Evolutionary conservation across 2,797 vertebrate species (phyloP).

Genomic region (Bovichtus variegatus): DNA sequence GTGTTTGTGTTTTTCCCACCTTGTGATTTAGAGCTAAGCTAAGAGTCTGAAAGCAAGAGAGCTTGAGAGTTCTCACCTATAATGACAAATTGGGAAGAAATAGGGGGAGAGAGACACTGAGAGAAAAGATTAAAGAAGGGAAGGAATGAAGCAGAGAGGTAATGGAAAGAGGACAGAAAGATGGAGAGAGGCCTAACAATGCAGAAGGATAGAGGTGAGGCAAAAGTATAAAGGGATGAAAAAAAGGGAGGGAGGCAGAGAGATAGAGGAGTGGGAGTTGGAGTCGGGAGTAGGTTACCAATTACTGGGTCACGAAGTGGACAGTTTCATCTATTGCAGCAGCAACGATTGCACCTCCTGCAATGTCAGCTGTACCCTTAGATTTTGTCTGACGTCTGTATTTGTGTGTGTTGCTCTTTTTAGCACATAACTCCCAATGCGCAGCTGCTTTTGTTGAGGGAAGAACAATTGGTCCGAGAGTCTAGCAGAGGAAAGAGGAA

Average conservation of each 20-base stretch:
- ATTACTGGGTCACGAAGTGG: constrained; percentile 63
- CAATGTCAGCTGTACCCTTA: constrained; percentile 45
- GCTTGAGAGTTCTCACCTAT: background rate
- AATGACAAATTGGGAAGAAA: background rate
- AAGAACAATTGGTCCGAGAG: constrained; percentile 31
- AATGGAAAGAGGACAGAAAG: constrained; percentile 15
- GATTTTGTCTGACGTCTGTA: constrained; percentile 35
- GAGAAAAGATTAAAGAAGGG: constrained; percentile 20
- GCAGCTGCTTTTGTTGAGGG: constrained; percentile 25
- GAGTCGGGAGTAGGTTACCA: constrained; percentile 62
- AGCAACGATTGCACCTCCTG: constrained; percentile 44
- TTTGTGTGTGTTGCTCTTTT: constrained; percentile 27
- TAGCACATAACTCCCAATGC: constrained; percentile 1
- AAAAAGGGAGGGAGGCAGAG: constrained; percentile 24
- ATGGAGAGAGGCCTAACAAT: background rate
- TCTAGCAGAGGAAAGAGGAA: constrained; percentile 14
- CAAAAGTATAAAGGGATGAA: constrained; percentile 43
- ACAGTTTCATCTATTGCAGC: constrained; percentile 63
- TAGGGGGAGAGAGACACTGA: background rate
- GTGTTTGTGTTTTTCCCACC: constrained; percentile 20
- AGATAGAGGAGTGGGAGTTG: constrained; percentile 44
- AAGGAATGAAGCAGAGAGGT: constrained; percentile 1
- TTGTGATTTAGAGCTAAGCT: constrained; percentile 25
- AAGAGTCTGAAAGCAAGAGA: constrained; percentile 13
- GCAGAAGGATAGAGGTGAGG: constrained; percentile 27